These are phyloP conservation scores for Dynastes tityus DNA, from an alignment of 2,888 invertebrate genomes.

Conservation along the genomic window DNA sequence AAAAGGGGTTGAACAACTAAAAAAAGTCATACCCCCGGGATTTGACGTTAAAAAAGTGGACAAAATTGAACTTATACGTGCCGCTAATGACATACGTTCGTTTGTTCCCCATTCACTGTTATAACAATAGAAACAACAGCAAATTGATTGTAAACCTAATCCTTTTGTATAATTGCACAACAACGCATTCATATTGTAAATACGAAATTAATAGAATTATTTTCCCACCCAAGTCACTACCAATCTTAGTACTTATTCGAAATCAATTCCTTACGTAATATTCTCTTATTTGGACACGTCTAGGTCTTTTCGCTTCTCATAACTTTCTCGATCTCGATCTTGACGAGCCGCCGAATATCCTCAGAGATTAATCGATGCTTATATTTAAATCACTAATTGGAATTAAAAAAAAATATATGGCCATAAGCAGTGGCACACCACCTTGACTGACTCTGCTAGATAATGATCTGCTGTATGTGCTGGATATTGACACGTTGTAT, in stretches of 20 bases:
- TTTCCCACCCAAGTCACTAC: not conserved
- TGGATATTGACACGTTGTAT: not conserved
- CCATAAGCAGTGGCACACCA: not conserved
- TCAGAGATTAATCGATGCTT: no score
- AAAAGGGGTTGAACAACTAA: no score
- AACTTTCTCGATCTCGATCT: not conserved
- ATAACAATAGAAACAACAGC: no score
- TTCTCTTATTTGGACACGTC: not conserved
- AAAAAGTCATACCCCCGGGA: no score
- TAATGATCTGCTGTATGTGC: not conserved
- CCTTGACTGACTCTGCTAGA: not conserved
- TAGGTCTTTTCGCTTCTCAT: not conserved
- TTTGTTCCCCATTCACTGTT: no score
- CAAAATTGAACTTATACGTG: no score
- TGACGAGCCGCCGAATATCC: not conserved
- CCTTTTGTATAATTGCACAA: not conserved
- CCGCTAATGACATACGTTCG: no score
- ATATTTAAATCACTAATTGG: not conserved
- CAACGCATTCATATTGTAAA: not conserved
- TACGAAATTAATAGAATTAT: not conserved
- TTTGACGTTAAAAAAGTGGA: no score
- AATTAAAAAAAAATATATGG: not conserved
- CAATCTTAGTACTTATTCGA: slow-evolving; percentile 6
- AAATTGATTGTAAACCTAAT: no score
- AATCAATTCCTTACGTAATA: slow-evolving; percentile 3